phyloP scores from a whole-genome alignment of 2,113 vertebrate species.

The Chionis minor region DNA sequence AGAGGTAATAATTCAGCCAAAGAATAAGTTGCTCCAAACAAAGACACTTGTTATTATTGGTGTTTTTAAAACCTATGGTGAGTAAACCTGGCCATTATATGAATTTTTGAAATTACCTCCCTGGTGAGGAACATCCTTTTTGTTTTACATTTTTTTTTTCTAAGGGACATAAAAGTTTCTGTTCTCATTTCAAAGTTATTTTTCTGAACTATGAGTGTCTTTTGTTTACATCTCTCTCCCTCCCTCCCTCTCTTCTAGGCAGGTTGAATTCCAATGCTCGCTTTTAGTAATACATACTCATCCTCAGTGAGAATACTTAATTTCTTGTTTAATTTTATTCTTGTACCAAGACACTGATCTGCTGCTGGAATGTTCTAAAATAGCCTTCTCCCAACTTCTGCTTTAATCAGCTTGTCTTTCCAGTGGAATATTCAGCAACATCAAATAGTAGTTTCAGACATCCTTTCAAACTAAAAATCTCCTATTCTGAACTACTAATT shows the following conservation, averaged over 20 bases:
- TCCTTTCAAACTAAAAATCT: not conserved
- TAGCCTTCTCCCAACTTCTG: not conserved
- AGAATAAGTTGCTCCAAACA: not conserved
- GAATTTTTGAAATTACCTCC: not conserved
- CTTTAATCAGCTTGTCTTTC: not conserved
- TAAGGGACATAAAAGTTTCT: not conserved
- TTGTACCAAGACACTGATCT: not conserved
- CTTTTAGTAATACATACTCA: not conserved
- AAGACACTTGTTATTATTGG: not conserved
- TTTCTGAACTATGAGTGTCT: not conserved
- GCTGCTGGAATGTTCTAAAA: not conserved
- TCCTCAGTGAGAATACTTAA: not conserved
- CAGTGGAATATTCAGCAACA: not conserved
- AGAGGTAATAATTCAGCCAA: not conserved
- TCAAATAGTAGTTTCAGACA: not conserved
- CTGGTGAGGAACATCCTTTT: not conserved
- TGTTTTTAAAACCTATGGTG: not conserved
- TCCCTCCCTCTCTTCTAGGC: not conserved
- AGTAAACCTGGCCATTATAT: not conserved
- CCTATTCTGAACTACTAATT: not conserved
- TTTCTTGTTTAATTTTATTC: not conserved
- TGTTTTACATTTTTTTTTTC: not conserved
- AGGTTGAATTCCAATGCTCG: not conserved
- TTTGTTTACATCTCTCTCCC: not conserved
- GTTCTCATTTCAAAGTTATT: not conserved